Evolutionary conservation across 2,888 invertebrate genomes (phyloP), one percentile per base, ranked within the genome.

Genomic region (Hirtodrosophila cameraria): DNA sequence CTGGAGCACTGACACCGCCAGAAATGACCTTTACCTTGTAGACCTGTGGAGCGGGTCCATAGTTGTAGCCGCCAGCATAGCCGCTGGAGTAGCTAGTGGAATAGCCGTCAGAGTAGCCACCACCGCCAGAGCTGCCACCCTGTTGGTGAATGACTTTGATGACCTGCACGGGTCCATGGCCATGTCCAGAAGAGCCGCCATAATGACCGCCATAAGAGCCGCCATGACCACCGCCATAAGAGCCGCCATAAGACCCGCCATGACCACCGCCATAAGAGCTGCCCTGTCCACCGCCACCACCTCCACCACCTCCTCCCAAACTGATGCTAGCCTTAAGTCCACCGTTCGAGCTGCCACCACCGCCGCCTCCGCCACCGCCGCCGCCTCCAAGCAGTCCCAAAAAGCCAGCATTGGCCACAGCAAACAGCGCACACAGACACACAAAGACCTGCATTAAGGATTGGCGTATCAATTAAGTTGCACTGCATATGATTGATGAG

Each of bases 341-440:
- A n/a, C 60, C 59, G n/a, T 59, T 50, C 11, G 60, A 45, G 43
- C 55, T 42, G 6, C 64, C 54, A 6, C 67, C 57, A 0, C 49
- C 54, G 0, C 76, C 68, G 0, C 76, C 71, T 0, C 78, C 65
- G 0, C 69, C 71, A 0, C 69, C 71, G 1, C 71, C 68, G 1
- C 79, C 66, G 6, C 85, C 81, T 9, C 83, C 75, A 4, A 77
- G 61, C 15, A 77, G 63, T 15, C 74, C 79, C 48, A 88, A 64
- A 55, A 88, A 77, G 13, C 88, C 85, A n/a, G 87, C 87, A 50
- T 89, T 89, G 46, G 88, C 75, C 46, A 69, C 73, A 45, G 79
- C 76, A n/a, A 88, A 75, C 16, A 88, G 59, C 38, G 87, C 84
- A 63, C 73, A 77, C 58, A 87, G 42, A 55, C 81, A 87, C 30